Conservation (phyloP, 2,888 invertebrate genomes). For the Agonopterix alstromeriana region DNA sequence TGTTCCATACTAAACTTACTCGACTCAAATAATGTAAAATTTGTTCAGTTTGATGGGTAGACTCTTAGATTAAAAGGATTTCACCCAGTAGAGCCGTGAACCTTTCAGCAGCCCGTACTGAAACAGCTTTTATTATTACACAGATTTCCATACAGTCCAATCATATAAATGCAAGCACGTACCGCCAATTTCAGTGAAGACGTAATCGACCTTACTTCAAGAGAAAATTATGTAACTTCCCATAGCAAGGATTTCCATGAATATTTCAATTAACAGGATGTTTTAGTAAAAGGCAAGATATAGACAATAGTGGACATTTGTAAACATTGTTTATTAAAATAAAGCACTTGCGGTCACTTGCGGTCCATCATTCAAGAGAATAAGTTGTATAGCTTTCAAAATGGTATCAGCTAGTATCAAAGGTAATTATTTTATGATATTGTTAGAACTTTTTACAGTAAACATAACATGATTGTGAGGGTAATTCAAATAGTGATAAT, state of each 20-base stretch:
- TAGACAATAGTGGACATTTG: constrained; percentile 27
- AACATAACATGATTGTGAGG: no score
- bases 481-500: no score
- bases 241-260: background rate
- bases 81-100: no score
- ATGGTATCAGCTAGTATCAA: constrained; percentile 12
- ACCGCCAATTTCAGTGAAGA: constrained; percentile 25
- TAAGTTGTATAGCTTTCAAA: constrained; percentile 9
- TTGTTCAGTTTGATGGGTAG: no score
- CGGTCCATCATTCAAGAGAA: constrained; percentile 11
- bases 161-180: constrained; percentile 33
- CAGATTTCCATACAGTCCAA: constrained; percentile 35
- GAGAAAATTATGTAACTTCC: background rate
- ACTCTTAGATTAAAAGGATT: no score
- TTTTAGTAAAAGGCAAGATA: constrained; percentile 9
- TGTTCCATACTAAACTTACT: no score
- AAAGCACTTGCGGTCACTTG: constrained; percentile 13
- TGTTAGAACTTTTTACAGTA: background rate
- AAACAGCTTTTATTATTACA: constrained; percentile 10
- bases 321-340: constrained; percentile 15
- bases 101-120: no score
- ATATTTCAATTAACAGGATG: constrained; percentile 16
- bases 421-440: constrained; percentile 17
- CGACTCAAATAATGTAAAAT: no score
- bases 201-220: background rate